Evolutionary conservation across 2,888 invertebrate species (phyloP).

Genomic region (Luperina testacea): DNA sequence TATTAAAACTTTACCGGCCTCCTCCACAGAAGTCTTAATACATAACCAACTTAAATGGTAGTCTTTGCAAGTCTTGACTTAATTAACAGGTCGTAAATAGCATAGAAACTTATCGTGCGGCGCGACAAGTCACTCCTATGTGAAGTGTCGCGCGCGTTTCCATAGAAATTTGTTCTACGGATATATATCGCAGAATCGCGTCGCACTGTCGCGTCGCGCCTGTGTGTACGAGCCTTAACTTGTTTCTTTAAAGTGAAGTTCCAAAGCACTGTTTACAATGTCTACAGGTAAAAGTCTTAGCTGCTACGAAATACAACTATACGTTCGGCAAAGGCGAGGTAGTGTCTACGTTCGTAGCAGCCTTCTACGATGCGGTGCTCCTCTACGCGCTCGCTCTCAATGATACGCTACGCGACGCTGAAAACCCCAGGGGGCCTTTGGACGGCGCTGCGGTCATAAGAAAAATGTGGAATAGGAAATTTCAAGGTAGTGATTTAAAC

Average conservation of each 20-base stretch:
- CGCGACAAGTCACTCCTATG: too few species aligned
- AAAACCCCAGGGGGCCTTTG: slow-evolving; percentile 87
- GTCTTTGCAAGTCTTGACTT: slow-evolving; percentile 1
- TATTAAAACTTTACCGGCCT: not conserved
- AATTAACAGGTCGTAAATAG: slow-evolving; percentile 5
- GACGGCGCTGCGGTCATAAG: slow-evolving; percentile 96
- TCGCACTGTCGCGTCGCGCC: too few species aligned
- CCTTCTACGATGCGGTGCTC: slow-evolving; percentile 98
- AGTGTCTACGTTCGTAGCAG: slow-evolving; percentile 97
- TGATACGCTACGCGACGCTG: slow-evolving; percentile 92
- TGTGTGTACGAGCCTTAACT: not conserved
- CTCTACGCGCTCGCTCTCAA: slow-evolving; percentile 98
- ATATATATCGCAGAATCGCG: too few species aligned
- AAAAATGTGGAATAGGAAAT: slow-evolving; percentile 96
- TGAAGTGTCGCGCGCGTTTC: too few species aligned
- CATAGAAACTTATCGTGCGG: not conserved
- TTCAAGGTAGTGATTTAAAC: slow-evolving; percentile 91
- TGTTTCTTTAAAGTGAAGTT: not conserved
- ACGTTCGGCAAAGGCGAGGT: slow-evolving; percentile 93
- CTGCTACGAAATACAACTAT: slow-evolving; percentile 92
- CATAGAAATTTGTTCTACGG: too few species aligned
- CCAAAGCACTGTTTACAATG: not conserved
- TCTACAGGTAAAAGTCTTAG: slow-evolving; percentile 92
- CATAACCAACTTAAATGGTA: not conserved
- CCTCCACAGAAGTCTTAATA: not conserved